A percentile compares a stretch with the other conserved stretches of the same genome.
These are phyloP conservation scores for Drosophila littoralis DNA, from an alignment of 1,140 invertebrate species.

Conservation along the genomic window DNA sequence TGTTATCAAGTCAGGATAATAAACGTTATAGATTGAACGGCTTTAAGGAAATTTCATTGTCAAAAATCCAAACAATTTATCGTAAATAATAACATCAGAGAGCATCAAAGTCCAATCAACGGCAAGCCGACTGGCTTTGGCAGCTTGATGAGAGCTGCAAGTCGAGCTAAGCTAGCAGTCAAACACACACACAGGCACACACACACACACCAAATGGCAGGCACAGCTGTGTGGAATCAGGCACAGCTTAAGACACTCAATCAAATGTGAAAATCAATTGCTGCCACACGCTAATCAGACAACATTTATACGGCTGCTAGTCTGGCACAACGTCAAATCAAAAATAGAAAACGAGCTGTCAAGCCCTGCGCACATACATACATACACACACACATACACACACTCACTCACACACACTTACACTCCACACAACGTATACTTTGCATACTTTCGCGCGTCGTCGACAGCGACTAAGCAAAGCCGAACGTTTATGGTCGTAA, in stretches of 20 bases:
- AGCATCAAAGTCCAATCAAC: constrained; percentile 30
- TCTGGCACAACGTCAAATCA: constrained; percentile 17
- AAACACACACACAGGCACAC: neutral
- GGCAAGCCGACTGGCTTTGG: neutral
- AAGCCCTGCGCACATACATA: neutral
- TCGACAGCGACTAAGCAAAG: constrained; percentile 19
- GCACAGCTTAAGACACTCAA: constrained; percentile 46
- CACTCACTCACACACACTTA: neutral
- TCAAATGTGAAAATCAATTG: constrained; percentile 52
- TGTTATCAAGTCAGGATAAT: constrained; percentile 11
- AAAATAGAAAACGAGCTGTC: constrained; percentile 37
- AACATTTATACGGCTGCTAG: constrained; percentile 44
- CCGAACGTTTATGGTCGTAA: constrained; percentile 44
- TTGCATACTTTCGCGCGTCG: constrained; percentile 50
- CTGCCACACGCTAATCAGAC: constrained; percentile 52
- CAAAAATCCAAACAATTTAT: constrained; percentile 35
- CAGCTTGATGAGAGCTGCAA: constrained; percentile 30
- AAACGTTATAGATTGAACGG: constrained; percentile 20
- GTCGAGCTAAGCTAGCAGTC: constrained; percentile 18
- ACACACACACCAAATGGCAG: neutral
- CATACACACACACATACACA: neutral
- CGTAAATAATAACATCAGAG: constrained; percentile 29
- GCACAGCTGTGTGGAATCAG: neutral
- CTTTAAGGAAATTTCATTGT: constrained; percentile 37
- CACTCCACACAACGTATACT: constrained; percentile 19